A percentile compares a stretch with the other conserved stretches of the same genome.
These are phyloP conservation scores for Noctua janthina DNA, from an alignment of 2,888 invertebrate genomes.

Conservation along the genomic window DNA sequence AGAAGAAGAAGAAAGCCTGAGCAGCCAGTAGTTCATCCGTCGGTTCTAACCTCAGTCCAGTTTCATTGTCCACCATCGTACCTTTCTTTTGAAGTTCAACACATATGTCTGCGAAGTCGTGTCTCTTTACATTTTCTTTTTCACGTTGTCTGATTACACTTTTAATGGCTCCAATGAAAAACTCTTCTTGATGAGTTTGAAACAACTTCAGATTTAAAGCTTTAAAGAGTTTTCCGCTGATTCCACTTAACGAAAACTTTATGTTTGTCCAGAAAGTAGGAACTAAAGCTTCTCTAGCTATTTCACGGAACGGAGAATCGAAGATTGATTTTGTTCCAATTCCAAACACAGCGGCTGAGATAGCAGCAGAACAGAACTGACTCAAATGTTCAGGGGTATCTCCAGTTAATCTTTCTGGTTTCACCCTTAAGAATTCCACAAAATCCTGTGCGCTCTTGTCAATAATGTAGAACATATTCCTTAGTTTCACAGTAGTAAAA, in stretches of 20 bases:
- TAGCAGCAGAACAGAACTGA: conserved; percentile 75
- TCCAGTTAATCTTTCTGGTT: conserved; percentile 68
- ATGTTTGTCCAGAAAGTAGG: conserved; percentile 66
- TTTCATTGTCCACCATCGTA: conserved; percentile 71
- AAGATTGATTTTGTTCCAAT: conserved; percentile 77
- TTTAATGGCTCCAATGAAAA: conserved; percentile 80
- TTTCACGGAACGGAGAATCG: conserved; percentile 77
- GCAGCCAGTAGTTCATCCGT: conserved; percentile 74
- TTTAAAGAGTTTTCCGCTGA: conserved; percentile 66
- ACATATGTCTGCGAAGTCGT: conserved; percentile 81
- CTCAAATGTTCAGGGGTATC: conserved; percentile 70
- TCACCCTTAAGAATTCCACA: conserved; percentile 70
- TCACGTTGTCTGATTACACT: conserved; percentile 75
- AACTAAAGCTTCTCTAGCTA: conserved; percentile 66
- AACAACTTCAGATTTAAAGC: conserved; percentile 73
- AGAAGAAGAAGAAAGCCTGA: conserved; percentile 65
- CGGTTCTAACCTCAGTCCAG: conserved; percentile 76
- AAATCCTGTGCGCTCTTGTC: conserved; percentile 80
- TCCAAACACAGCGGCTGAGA: conserved; percentile 82
- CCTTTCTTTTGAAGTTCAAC: conserved; percentile 78
- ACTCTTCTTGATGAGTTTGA: conserved; percentile 71
- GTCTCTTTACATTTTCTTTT: conserved; percentile 71
- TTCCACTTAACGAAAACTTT: conserved; percentile 66
- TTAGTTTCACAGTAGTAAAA: conserved; percentile 81
- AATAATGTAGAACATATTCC: conserved; percentile 81